phyloP scores from a whole-genome alignment of 2,113 vertebrate species.

The Alouatta palliata region DNA sequence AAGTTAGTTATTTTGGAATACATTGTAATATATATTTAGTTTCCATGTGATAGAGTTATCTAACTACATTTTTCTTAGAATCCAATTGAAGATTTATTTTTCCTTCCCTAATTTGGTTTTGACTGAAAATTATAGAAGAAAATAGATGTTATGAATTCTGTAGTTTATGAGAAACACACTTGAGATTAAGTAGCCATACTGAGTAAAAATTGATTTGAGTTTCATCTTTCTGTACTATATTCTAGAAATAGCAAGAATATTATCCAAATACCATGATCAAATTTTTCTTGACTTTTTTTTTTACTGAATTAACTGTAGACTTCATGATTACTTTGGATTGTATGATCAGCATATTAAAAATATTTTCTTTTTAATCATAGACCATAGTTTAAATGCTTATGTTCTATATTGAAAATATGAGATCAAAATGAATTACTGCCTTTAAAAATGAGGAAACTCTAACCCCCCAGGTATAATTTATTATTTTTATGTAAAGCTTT shows the following conservation, averaged over 20 bases:
- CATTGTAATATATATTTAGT: background rate
- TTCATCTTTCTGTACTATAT: background rate
- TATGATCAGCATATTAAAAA: background rate
- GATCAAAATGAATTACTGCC: background rate
- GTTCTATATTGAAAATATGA: background rate
- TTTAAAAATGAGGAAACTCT: conserved; percentile 15
- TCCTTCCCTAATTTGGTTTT: background rate
- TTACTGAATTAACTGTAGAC: background rate
- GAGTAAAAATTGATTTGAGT: background rate
- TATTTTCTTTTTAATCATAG: background rate
- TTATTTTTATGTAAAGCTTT: background rate
- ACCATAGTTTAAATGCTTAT: background rate
- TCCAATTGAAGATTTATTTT: background rate
- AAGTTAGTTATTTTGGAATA: background rate
- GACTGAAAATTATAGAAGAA: background rate
- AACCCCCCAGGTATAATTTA: background rate
- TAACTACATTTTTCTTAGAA: background rate
- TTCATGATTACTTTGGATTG: background rate
- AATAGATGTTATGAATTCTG: background rate
- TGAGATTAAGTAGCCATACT: background rate
- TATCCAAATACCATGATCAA: background rate
- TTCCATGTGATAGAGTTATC: background rate
- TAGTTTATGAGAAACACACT: background rate
- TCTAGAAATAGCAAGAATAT: background rate
- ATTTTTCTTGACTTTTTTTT: background rate